phyloP scores from a whole-genome alignment of 2,797 vertebrate species.

The Merluccius polli region DNA sequence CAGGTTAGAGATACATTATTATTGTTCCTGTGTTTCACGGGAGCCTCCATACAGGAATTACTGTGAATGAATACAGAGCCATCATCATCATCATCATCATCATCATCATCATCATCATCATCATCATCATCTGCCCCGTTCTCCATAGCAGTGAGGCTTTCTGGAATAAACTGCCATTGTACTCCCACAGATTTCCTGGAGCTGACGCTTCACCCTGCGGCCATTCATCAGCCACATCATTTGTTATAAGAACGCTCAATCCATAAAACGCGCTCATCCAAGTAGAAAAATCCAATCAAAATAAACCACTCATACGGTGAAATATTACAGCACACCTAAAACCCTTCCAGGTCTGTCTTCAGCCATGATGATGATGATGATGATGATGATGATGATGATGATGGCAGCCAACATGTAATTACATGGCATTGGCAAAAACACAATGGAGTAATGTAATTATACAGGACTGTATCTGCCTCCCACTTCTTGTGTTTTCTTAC shows the following conservation, averaged over 20 bases:
- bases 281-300: slow-evolving; percentile 2
- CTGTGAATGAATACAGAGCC: neutral
- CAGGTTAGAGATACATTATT: neutral
- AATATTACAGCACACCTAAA: neutral
- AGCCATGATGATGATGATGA: neutral
- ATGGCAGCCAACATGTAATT: neutral
- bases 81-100: neutral
- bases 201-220: neutral
- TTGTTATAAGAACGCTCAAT: neutral
- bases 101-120: neutral
- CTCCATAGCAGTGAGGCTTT: neutral
- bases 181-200: neutral
- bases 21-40: neutral
- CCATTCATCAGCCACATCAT: neutral
- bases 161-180: neutral
- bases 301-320: neutral
- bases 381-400: neutral
- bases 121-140: neutral
- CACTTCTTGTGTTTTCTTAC: neutral
- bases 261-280: neutral
- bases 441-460: slow-evolving; percentile 1
- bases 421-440: neutral
- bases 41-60: neutral
- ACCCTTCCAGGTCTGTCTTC: neutral
- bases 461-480: neutral